These are phyloP conservation scores for Dynastes tityus DNA, from an alignment of 2,888 invertebrate species.

Conservation along the genomic window DNA sequence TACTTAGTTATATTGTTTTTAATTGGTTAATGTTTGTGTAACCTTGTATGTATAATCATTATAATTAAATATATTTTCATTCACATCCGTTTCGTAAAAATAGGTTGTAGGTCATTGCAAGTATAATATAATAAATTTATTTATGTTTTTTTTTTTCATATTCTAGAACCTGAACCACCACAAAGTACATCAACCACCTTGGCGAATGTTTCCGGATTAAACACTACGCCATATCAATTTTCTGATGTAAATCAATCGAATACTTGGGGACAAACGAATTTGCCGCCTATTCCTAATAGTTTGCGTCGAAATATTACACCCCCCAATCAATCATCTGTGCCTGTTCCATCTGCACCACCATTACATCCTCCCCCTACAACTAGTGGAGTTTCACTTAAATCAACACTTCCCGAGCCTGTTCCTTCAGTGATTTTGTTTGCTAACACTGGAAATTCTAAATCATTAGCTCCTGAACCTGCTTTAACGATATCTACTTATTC, in stretches of 20 bases:
- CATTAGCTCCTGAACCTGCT: neutral
- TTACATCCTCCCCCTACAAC: neutral
- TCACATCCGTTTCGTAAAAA: no score
- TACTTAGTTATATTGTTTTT: no score
- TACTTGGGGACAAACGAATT: neutral
- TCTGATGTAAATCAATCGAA: constrained; percentile 19
- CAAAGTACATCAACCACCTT: constrained; percentile 1
- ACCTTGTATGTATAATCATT: no score
- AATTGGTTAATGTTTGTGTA: no score
- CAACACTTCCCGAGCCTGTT: neutral
- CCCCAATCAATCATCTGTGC: neutral
- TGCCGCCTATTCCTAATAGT: neutral
- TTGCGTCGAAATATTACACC: constrained; percentile 8
- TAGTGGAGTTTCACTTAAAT: neutral
- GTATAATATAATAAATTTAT: neutral
- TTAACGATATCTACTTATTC: constrained; percentile 16
- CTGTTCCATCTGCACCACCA: neutral
- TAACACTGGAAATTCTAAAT: neutral
- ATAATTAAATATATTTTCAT: no score
- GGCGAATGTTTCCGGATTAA: constrained; percentile 1
- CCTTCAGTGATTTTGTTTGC: constrained; percentile 16
- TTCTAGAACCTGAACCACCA: constrained; percentile 13
- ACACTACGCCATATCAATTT: constrained; percentile 7
- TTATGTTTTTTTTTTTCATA: neutral
- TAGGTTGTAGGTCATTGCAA: no score